Conservation (phyloP, 2,797 vertebrate genomes). For the Sebastes matsubarae region DNA sequence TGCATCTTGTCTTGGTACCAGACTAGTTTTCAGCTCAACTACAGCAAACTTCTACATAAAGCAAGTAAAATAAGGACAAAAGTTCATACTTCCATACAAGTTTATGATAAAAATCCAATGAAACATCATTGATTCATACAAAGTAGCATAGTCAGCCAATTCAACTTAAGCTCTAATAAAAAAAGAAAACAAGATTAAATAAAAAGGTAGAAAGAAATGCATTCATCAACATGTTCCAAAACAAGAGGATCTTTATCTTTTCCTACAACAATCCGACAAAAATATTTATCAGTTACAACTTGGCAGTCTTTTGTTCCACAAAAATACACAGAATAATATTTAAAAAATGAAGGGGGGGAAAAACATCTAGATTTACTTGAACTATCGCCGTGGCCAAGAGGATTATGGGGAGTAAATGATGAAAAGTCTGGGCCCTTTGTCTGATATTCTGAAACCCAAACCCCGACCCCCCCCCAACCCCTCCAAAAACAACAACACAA, state of each 20-base stretch:
- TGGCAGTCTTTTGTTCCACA: conserved; percentile 77
- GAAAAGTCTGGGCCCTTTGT: conserved; percentile 37
- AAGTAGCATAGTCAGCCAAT: conserved; percentile 74
- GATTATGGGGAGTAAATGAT: conserved; percentile 21
- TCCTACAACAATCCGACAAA: conserved; percentile 72
- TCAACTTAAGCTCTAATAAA: conserved; percentile 71
- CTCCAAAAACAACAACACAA: background rate
- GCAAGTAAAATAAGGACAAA: conserved; percentile 32
- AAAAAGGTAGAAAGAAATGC: conserved; percentile 74
- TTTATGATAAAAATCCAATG: conserved; percentile 86
- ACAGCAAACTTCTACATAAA: conserved; percentile 9
- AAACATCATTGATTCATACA: conserved; percentile 78
- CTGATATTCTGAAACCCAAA: conserved; percentile 27
- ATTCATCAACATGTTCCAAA: conserved; percentile 61
- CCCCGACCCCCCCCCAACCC: too few relatives aligned
- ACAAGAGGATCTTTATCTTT: conserved; percentile 57
- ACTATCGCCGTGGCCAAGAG: conserved; percentile 38
- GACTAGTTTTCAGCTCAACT: background rate
- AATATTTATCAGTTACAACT: conserved; percentile 71
- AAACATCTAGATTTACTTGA: conserved; percentile 39
- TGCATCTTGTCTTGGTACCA: background rate
- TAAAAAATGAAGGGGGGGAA: conserved; percentile 16
- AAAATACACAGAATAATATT: conserved; percentile 62
- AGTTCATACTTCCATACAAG: conserved; percentile 73
- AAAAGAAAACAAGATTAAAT: conserved; percentile 71